Evolutionary conservation across 2,113 vertebrate genomes (phyloP), one percentile per base, ranked within the genome.

Genomic region (Kobus ellipsiprymnus): DNA sequence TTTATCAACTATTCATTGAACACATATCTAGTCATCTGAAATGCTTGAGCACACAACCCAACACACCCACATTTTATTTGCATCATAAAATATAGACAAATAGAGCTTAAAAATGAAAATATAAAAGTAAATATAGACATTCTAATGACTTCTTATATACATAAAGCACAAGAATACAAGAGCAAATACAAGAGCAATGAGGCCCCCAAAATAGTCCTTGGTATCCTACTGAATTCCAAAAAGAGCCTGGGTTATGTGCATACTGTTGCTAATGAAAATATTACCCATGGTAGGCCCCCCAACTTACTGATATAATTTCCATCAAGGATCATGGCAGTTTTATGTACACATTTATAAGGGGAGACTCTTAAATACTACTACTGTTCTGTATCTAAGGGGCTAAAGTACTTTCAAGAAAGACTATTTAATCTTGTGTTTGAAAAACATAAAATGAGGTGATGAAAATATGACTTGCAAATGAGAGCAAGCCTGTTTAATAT

Each of bases 401-500:
- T 93, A 94, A 97, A 91, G 67, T 67, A 62, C 90, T 97, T 95
- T 91, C 95, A 83, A 89, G 82, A 94, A 96, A 93, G 86, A 62
- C 33, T 90, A 93, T 93, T 96, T 95, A 96, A 97, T 97, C 83
- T 88, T 90, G 90, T 87, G 55, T 96, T 97, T 97, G 84, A 96
- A 96, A 97, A 97, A 93, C 90, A 83, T 83, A 84, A 97, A 97
- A 87, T 82, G 92, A 97, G 94, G 87, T 95, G 96, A 90, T 95
- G 40, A 40, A 40, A 40, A 40, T 40, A 40, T 40, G 96, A 97
- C 94, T 96, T 92, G 97, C 71, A 71, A 93, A 97, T 78, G 94
- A 88, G 95, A 87, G 50, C 36, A 60, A 82, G 87, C 80, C 95
- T 98, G 97, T 97, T 97, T 98, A 98, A 97, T 88, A 97, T 95